These are phyloP conservation scores for Drosophila macrospina DNA, from an alignment of 2,888 invertebrate genomes.

Conservation along the genomic window DNA sequence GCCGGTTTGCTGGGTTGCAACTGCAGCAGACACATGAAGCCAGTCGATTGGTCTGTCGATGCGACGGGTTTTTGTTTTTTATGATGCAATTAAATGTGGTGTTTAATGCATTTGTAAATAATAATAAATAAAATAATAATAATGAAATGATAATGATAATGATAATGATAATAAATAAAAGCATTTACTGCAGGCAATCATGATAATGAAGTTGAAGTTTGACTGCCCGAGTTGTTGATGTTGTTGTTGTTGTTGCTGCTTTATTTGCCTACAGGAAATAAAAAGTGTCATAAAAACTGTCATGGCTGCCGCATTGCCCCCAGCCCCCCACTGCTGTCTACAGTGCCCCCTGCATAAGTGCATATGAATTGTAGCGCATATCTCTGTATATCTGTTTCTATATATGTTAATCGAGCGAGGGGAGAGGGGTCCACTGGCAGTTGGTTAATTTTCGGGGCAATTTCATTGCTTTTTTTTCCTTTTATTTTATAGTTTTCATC, in stretches of 20 bases:
- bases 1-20: slow-evolving; percentile 13
- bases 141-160: slow-evolving; percentile 71
- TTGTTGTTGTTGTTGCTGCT: slow-evolving; percentile 33
- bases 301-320: slow-evolving; percentile 48
- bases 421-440: slow-evolving; percentile 4
- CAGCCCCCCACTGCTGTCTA: not conserved
- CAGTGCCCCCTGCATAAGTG: slow-evolving; percentile 38
- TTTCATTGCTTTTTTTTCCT: slow-evolving; percentile 2
- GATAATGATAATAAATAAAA: slow-evolving; percentile 68
- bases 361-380: slow-evolving; percentile 61
- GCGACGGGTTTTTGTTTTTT: slow-evolving; percentile 47
- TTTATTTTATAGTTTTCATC: slow-evolving; percentile 6
- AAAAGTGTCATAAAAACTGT: slow-evolving; percentile 74
- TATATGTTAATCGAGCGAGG: slow-evolving; percentile 1
- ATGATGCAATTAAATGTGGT: slow-evolving; percentile 76
- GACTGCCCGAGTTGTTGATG: slow-evolving; percentile 36
- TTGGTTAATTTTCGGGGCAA: slow-evolving; percentile 25
- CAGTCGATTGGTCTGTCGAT: slow-evolving; percentile 32
- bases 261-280: slow-evolving; percentile 76
- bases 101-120: slow-evolving; percentile 79
- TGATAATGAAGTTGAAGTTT: slow-evolving; percentile 73
- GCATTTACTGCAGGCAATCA: slow-evolving; percentile 39
- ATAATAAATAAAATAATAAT: slow-evolving; percentile 69
- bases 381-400: slow-evolving; percentile 14
- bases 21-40: slow-evolving; percentile 3